A percentile compares a stretch with the other conserved stretches of the same genome.
These are phyloP conservation scores for Brachyopa scutellaris DNA, from an alignment of 2,888 invertebrate genomes.

Conservation along the genomic window DNA sequence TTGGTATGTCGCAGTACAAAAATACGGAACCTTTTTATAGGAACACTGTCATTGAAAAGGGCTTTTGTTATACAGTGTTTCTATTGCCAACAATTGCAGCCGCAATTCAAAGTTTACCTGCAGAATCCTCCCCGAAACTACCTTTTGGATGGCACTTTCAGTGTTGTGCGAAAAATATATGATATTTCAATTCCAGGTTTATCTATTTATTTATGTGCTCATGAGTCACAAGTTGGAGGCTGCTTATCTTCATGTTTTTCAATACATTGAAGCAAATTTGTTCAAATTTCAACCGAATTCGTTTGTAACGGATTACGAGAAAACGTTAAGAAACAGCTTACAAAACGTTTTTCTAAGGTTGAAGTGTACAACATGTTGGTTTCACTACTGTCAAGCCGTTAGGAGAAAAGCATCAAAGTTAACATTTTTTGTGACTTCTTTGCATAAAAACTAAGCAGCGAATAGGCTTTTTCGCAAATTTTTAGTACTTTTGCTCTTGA, in stretches of 20 bases:
- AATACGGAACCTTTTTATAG: no score
- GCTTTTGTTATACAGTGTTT: background rate
- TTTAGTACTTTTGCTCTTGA: background rate
- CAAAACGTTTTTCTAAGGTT: background rate
- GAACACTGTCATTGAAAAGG: conserved; percentile 1
- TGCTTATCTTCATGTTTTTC: background rate
- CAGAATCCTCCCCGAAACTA: background rate
- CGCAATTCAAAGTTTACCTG: background rate
- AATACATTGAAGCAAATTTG: background rate
- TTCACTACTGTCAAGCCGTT: background rate
- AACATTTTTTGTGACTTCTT: background rate
- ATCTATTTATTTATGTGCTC: background rate
- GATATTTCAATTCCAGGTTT: background rate
- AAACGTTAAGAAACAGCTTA: background rate
- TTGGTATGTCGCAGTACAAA: no score
- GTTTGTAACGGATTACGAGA: background rate
- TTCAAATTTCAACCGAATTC: background rate
- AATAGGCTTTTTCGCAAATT: background rate
- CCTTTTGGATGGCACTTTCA: background rate
- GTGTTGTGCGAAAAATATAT: no score
- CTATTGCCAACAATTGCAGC: background rate
- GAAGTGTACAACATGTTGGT: background rate
- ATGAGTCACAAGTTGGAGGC: background rate
- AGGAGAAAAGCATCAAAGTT: background rate
- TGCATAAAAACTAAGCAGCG: background rate